phyloP scores from a whole-genome alignment of 2,797 vertebrate species.

The Pachyuromys duprasi region DNA sequence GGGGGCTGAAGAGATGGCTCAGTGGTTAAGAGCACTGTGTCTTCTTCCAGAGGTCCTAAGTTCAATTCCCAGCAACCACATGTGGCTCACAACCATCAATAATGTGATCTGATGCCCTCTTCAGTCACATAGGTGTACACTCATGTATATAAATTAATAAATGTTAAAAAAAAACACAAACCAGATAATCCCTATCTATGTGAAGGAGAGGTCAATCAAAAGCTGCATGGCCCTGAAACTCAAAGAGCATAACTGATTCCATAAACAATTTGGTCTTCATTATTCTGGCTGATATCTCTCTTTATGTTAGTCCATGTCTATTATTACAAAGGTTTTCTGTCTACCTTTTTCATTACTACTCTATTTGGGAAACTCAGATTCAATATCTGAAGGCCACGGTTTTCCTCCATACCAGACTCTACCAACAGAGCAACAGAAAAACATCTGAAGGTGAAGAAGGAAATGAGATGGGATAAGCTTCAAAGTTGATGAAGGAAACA shows the following conservation, averaged over 20 bases:
- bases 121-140: background rate
- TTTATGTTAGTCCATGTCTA: slow-evolving; percentile 81
- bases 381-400: slow-evolving; percentile 81
- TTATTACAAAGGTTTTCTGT: slow-evolving; percentile 79
- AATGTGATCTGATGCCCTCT: too few relatives aligned
- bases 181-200: background rate
- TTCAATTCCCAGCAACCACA: too few relatives aligned
- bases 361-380: slow-evolving; percentile 85
- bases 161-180: background rate
- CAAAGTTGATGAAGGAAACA: slow-evolving; percentile 83
- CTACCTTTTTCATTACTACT: slow-evolving; percentile 82
- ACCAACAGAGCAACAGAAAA: slow-evolving; percentile 77
- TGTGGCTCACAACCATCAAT: too few relatives aligned
- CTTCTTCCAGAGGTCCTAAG: too few relatives aligned
- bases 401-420: slow-evolving; percentile 76
- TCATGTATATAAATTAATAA: background rate
- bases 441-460: slow-evolving; percentile 72
- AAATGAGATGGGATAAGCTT: slow-evolving; percentile 80
- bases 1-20: too few relatives aligned
- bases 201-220: slow-evolving; percentile 50
- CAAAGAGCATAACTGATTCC: slow-evolving; percentile 73
- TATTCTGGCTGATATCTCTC: slow-evolving; percentile 79
- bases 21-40: too few relatives aligned
- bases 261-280: slow-evolving; percentile 82
- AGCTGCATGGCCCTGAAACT: background rate